phyloP scores from a whole-genome alignment of 2,113 vertebrate genomes.

The Megaceryle torquata region DNA sequence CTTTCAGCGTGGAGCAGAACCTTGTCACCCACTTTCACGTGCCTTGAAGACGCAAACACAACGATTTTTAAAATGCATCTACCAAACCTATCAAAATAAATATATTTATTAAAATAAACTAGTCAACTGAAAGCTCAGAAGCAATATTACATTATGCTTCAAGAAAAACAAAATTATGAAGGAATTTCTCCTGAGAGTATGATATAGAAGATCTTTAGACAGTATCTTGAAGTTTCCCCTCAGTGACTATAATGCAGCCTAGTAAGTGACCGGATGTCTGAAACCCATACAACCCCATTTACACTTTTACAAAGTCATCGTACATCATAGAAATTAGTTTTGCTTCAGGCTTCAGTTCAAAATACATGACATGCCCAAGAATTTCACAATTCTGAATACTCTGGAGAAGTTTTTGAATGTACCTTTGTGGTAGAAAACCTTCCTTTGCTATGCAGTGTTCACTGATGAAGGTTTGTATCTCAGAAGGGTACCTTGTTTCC shows the following conservation, averaged over 20 bases:
- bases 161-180: not conserved
- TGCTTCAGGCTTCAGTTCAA: not conserved
- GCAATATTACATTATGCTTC: not conserved
- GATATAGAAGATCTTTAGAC: not conserved
- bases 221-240: not conserved
- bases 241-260: not conserved
- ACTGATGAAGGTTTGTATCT: not conserved
- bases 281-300: not conserved
- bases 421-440: not conserved
- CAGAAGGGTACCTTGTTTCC: not conserved
- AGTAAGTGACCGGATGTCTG: not conserved
- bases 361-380: not conserved
- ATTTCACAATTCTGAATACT: not conserved
- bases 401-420: not conserved
- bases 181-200: not conserved
- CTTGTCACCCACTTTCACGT: accelerated
- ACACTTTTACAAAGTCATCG: not conserved
- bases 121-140: not conserved
- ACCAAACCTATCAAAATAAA: not conserved
- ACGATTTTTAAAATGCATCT: not conserved
- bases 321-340: not conserved
- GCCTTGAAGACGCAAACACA: not conserved
- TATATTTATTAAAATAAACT: not conserved
- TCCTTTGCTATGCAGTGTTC: not conserved
- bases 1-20: not conserved